Evolutionary conservation across 1,140 invertebrate species (phyloP).

Genomic region (Musca domestica): DNA sequence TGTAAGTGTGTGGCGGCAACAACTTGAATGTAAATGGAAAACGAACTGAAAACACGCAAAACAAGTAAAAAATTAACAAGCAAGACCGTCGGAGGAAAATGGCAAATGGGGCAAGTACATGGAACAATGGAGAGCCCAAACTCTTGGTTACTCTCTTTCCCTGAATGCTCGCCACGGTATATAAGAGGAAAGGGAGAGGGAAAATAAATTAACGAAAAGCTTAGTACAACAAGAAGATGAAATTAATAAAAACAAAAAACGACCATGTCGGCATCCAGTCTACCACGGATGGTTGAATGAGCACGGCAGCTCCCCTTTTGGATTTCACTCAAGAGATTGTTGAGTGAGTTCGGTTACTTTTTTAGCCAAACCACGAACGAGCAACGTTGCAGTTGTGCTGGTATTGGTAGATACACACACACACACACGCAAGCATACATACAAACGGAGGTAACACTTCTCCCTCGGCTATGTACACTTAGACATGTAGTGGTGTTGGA

Average conservation of each 20-base stretch:
- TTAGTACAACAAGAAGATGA: background rate
- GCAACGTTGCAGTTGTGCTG: background rate
- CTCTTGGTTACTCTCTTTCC: too few species aligned
- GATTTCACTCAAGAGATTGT: background rate
- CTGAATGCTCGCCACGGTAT: background rate
- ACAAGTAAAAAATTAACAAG: background rate
- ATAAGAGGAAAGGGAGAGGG: background rate
- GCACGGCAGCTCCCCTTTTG: slow-evolving; percentile 3
- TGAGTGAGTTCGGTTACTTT: background rate
- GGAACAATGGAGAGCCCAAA: background rate
- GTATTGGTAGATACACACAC: background rate
- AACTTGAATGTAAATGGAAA: background rate
- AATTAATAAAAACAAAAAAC: background rate
- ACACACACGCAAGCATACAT: background rate
- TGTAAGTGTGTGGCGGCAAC: too few species aligned
- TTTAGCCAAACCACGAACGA: background rate
- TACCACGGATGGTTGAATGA: background rate
- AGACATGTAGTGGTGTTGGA: background rate
- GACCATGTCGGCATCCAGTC: slow-evolving; percentile 14
- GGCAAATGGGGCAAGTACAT: background rate
- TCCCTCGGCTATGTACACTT: background rate
- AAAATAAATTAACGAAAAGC: background rate
- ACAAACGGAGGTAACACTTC: background rate
- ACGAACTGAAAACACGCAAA: background rate
- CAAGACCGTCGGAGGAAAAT: too few species aligned